Evolutionary conservation across 1,140 invertebrate species (phyloP), one percentile per base, ranked within the genome.

Genomic region (Wiebesia pumilae): DNA sequence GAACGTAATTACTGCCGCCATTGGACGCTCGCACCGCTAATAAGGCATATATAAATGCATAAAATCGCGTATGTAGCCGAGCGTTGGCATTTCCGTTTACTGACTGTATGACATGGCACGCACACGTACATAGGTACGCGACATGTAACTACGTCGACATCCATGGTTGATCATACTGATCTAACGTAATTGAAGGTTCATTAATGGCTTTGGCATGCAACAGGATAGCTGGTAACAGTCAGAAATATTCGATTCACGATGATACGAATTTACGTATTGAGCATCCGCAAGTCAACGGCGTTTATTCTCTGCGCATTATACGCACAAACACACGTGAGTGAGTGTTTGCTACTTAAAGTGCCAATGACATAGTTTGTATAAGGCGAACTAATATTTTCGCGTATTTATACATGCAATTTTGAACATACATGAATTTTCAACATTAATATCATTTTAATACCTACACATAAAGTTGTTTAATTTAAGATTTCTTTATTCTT

Each of bases 111-210:
- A 54, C 35, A 38, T 1, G 16, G 47, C 43, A 14, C 47, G 47
- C 30, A 40, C 21, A 40, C 54, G 83, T 7, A n/a, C 35, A 33
- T 33, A 33, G 40, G 24, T 47, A 58, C 47, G 27, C 38, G 27
- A 54, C 10, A 33, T 62, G 73, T 83, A 73, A 73, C 67, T 73
- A 16, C 30, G 43, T 71, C 38, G 83, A 77, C 40, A 80, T 69
- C 62, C 77, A n/a, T 40, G 83, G 67, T 85, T 81, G 78, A 85
- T 85, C 78, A 75, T 62, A 62, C 78, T 73, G 84, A 85, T 85
- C 78, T 79, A 85, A 43, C 84, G 78, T 85, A 85, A 85, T 85
- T 81, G 84, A 85, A 81, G 84, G 78, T 67, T 85, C 84, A 85
- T 85, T 85, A 85, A 85, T 75, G 67, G 78, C 21, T 40, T 27